Conservation (phyloP, 2,113 vertebrate genomes). For the Misgurnus mizolepis region DNA sequence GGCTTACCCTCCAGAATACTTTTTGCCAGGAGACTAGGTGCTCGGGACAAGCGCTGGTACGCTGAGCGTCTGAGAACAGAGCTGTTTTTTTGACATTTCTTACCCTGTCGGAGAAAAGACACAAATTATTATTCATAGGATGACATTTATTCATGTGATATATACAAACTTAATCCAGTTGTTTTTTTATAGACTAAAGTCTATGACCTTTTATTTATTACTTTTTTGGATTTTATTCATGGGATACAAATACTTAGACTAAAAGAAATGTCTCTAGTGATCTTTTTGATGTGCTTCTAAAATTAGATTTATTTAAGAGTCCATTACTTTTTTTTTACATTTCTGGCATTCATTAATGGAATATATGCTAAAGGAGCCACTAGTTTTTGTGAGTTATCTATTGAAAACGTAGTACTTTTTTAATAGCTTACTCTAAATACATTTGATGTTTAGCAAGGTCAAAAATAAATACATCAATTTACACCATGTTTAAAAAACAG, state of each 20-base stretch:
- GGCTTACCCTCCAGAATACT: conserved; percentile 74
- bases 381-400: too few species aligned
- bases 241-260: too few species aligned
- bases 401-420: too few species aligned
- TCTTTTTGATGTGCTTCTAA: too few species aligned
- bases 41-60: conserved; percentile 69
- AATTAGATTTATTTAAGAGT: too few species aligned
- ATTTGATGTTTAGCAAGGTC: not conserved
- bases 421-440: not conserved
- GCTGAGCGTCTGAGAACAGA: conserved; percentile 65
- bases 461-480: not conserved
- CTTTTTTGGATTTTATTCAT: too few species aligned
- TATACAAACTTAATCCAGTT: not conserved
- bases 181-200: too few species aligned
- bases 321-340: too few species aligned
- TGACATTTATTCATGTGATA: conserved; percentile 19
- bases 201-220: too few species aligned
- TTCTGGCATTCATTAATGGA: too few species aligned
- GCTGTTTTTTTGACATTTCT: conserved; percentile 66
- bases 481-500: not conserved
- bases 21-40: conserved; percentile 68
- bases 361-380: too few species aligned
- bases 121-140: conserved; percentile 44
- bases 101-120: conserved; percentile 68
- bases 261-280: too few species aligned